Conservation (phyloP, 2,888 invertebrate genomes). For the Agrypnus murinus region DNA sequence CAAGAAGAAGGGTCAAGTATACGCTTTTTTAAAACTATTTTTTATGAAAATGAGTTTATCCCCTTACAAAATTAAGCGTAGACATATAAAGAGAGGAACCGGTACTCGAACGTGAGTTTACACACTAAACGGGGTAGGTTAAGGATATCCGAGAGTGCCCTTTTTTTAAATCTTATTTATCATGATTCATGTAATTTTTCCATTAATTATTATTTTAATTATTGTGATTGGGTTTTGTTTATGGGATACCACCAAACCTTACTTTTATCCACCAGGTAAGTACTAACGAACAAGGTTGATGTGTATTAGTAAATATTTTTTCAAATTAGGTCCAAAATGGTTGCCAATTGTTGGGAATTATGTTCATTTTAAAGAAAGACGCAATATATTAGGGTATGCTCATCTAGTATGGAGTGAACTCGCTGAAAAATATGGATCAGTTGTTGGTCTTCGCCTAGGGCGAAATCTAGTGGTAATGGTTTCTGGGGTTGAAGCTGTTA, state of each 20-base stretch:
- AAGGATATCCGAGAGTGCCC: background rate
- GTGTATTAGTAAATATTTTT: background rate
- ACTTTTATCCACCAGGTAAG: conserved; percentile 74
- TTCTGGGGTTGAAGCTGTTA: conserved; percentile 77
- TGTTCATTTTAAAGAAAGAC: conserved; percentile 66
- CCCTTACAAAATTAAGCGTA: conserved; percentile 30
- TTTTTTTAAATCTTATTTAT: background rate
- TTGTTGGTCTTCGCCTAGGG: conserved; percentile 80
- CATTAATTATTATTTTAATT: background rate
- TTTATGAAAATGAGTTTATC: conserved; percentile 37
- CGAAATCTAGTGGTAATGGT: conserved; percentile 77
- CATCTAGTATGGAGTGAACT: conserved; percentile 78
- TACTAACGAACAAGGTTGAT: background rate
- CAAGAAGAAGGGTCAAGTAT: conserved; percentile 42
- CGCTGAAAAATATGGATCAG: conserved; percentile 76
- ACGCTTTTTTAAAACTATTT: conserved; percentile 19
- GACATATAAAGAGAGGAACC: conserved; percentile 44
- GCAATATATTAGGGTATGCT: conserved; percentile 70
- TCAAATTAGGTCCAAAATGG: conserved; percentile 73
- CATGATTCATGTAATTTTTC: conserved; percentile 27
- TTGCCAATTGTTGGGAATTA: conserved; percentile 75
- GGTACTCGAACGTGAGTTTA: conserved; percentile 31
- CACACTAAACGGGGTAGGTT: conserved; percentile 9
- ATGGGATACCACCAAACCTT: conserved; percentile 68
- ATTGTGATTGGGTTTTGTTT: conserved; percentile 28